These are phyloP conservation scores for Telmatochromis brichardi DNA, from an alignment of 2,113 vertebrate genomes.

Conservation along the genomic window DNA sequence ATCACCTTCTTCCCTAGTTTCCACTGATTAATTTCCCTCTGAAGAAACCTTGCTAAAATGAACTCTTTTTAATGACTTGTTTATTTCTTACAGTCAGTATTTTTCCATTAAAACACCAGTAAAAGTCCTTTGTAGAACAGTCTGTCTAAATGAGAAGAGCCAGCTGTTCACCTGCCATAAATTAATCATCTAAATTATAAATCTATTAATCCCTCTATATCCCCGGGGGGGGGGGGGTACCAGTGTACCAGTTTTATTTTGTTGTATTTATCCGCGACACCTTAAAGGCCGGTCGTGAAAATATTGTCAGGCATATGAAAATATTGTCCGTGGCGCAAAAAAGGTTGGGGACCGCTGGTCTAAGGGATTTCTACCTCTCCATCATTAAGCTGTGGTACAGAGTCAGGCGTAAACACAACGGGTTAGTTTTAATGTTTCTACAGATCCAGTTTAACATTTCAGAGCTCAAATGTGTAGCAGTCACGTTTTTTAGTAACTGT, in stretches of 20 bases:
- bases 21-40: background rate
- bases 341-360: too few relatives aligned
- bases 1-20: background rate
- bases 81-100: background rate
- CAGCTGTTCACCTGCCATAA: background rate
- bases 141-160: background rate
- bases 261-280: too few relatives aligned
- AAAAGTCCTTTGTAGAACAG: background rate
- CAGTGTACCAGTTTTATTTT: too few relatives aligned
- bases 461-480: background rate
- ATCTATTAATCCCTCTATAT: background rate
- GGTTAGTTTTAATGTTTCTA: background rate
- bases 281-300: too few relatives aligned
- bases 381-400: background rate
- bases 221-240: too few relatives aligned
- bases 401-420: background rate
- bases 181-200: background rate
- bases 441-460: background rate
- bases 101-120: background rate
- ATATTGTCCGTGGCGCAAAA: too few relatives aligned
- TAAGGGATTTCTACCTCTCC: background rate
- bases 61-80: background rate
- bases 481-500: background rate
- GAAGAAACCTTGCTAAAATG: background rate
- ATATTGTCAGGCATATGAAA: too few relatives aligned